Percentiles rank a stretch among this genome's conserved stretches.
phyloP scores from a whole-genome alignment of 2,113 vertebrate species.

The Thunnus thynnus region DNA sequence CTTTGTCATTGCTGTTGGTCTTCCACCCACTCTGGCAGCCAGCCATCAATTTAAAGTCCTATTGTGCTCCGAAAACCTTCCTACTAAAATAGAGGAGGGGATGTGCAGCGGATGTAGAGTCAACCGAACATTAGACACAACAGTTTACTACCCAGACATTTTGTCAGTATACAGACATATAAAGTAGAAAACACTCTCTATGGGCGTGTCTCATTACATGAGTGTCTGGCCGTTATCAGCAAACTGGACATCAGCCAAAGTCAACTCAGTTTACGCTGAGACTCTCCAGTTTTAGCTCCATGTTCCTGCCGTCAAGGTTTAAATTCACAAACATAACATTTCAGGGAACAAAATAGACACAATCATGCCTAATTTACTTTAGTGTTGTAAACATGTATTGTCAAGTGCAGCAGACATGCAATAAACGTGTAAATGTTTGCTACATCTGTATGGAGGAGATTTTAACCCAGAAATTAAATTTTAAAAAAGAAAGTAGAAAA shows the following conservation, averaged over 20 bases:
- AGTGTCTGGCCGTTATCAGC: slow-evolving; percentile 36
- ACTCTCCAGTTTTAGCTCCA: neutral
- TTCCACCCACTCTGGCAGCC: neutral
- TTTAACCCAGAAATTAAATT: too few species aligned
- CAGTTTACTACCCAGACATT: neutral
- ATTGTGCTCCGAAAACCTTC: neutral
- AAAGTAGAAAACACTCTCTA: neutral
- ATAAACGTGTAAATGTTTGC: too few species aligned
- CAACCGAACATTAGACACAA: neutral
- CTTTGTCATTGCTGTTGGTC: neutral
- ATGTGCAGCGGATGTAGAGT: neutral
- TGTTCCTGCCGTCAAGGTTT: slow-evolving; percentile 4
- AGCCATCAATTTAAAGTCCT: neutral
- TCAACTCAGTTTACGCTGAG: neutral
- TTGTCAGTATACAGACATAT: slow-evolving; percentile 1
- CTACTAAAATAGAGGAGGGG: neutral
- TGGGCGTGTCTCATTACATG: neutral
- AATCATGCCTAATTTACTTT: neutral
- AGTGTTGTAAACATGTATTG: neutral
- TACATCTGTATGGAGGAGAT: too few species aligned
- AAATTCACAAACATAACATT: neutral
- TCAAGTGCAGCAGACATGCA: too few species aligned
- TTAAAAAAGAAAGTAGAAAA: too few species aligned
- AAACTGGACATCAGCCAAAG: slow-evolving; percentile 43
- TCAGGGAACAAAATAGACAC: neutral